Conservation (phyloP, 2,797 vertebrate genomes). For the Luscinia luscinia region DNA sequence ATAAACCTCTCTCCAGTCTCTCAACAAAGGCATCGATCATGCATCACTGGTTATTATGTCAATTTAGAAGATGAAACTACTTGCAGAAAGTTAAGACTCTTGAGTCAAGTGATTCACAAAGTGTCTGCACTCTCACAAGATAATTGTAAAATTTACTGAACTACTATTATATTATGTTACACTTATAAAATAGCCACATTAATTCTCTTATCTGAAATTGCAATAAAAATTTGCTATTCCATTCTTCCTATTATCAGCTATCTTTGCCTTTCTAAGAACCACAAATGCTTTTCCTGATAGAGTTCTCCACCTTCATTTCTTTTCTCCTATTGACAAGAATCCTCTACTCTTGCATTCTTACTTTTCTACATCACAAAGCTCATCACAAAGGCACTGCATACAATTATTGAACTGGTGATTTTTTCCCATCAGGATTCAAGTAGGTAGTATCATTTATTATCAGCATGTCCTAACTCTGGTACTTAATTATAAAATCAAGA, state of each 20-base stretch:
- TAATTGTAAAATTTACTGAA: background rate
- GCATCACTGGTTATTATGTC: background rate
- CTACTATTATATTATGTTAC: background rate
- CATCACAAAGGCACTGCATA: background rate
- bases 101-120: background rate
- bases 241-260: background rate
- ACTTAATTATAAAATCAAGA: background rate
- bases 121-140: background rate
- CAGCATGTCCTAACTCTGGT: background rate
- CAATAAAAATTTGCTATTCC: background rate
- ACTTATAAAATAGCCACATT: background rate
- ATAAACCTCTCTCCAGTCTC: background rate
- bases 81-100: background rate
- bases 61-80: background rate
- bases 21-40: background rate
- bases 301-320: background rate
- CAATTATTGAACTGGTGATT: background rate
- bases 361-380: background rate
- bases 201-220: background rate
- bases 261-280: background rate
- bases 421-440: background rate
- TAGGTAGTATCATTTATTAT: background rate
- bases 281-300: background rate
- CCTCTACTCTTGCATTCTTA: background rate
- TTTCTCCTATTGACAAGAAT: background rate